Base-by-base conservation (phyloP, 1,140 invertebrate species). In the Lordiphosa collinella region DNA sequence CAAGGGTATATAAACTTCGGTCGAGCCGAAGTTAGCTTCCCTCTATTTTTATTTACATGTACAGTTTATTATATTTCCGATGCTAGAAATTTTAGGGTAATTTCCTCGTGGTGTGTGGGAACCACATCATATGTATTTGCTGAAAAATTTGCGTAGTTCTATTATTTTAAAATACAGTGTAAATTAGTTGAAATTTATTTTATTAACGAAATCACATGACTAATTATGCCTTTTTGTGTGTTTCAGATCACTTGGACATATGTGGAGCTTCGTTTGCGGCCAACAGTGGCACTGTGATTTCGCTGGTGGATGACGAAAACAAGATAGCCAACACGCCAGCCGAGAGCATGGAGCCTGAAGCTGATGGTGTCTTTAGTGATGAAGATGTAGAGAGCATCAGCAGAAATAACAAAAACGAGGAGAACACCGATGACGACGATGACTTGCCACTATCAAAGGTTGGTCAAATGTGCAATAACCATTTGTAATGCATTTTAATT, bases 371-470 rank as follows among this genome's bases (percentile, higher is more conserved):
- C 12, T 96, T 96, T 84, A 96, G 94, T 57, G 95, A 96, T 74
- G 94, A 96, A 71, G 94, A 95, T 71, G 93, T 93, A 38, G 94
- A 95, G 25, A 64, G 52, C 43, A 67, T 91, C 13, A 68, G 90
- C 10, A 90, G 90, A 80, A 89, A 55, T 29, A 90, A 89, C 41
- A 90, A 89, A 47, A 90, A 91, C 38, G 93, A 94, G 59, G 93
- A 95, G 53, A 75, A 87, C 66, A 94, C 95, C 60, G 96, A 96
- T 18, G 96, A 97, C 80, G 95, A 97, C 86, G 96, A 97, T 74
- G 95, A 97, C 85, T 91, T 96, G 54, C 95, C 94, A 31, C 87
- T 95, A 29, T 93, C 94, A 49, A 93, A 93, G 87, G 92, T 94
- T 13, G 90, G 44, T 41, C 34, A 31, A n/a, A 1, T 4, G 5